Evolutionary conservation across 2,888 invertebrate species (phyloP), one percentile per base, ranked within the genome.

Genomic region (Cheilosia impressa): DNA sequence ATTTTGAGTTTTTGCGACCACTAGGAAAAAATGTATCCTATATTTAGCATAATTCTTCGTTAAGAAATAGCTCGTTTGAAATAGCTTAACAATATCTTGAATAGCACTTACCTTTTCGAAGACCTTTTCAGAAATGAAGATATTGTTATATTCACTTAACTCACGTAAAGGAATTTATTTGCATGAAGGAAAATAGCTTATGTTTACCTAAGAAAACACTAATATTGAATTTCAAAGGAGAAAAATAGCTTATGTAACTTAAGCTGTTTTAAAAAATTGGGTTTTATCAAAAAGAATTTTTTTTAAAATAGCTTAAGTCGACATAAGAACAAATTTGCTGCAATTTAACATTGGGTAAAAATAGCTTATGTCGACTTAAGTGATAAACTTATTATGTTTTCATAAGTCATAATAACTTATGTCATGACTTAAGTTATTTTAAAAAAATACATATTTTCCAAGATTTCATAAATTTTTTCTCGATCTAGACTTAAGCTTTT

Each of bases 1-100:
- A 45, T 45, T 45, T 45, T 45, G 45, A 45, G 45, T 45, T 45
- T 45, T 45, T 45, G n/a, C 45, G 45, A 45, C 45, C n/a, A n/a
- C n/a, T 45, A n/a, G 45, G n/a, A 45, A n/a, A 45, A n/a, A n/a
- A 45, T 15, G 15, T 43, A 43, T 43, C 43, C 43, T 43, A 43
- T 43, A 5, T 15, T 45, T 45, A 45, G 5, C 7, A 1, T 31
- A 9, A 31, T 7, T 7, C 7, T 9, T 31, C 9, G 7, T 7
- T 9, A 31, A 7, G 7, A 7, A 31, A 7, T 31, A 7, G 7
- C 6, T 7, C 7, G 7, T 1, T 31, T 7, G 31, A 31, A 31
- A 7, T 9, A 31, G 9, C 7, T 9, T 31, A 31, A 31, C 7
- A 31, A 31, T 31, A 31, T 7, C 31, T 31, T 31, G 7, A 31